These are phyloP conservation scores for Chelmon rostratus DNA, from an alignment of 2,797 vertebrate genomes.

Conservation along the genomic window DNA sequence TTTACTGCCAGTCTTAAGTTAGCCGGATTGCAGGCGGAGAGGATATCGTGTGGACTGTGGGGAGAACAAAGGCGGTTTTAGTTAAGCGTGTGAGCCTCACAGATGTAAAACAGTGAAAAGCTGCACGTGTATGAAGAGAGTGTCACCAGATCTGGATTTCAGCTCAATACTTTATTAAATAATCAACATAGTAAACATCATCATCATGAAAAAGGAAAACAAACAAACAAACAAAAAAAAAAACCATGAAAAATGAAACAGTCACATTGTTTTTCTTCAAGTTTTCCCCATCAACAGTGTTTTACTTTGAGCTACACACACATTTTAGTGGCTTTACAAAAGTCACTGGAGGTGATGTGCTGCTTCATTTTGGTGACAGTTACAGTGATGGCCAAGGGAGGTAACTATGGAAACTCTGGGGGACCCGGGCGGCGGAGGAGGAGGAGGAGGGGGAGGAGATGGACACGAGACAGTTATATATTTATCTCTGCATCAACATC, in stretches of 20 bases:
- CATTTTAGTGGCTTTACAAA: conserved; percentile 68
- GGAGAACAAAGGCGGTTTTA: conserved; percentile 57
- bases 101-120: conserved; percentile 39
- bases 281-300: conserved; percentile 69
- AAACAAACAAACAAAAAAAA: conserved; percentile 48
- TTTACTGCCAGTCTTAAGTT: conserved; percentile 69
- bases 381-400: conserved; percentile 27
- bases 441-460: not conserved
- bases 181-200: conserved; percentile 74
- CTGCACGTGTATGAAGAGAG: not conserved
- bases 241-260: conserved; percentile 57
- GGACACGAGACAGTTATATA: conserved; percentile 19
- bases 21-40: conserved; percentile 33
- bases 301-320: conserved; percentile 40
- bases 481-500: conserved; percentile 36
- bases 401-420: conserved; percentile 57
- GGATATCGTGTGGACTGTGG: conserved; percentile 34
- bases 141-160: conserved; percentile 30
- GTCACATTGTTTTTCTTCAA: conserved; percentile 77
- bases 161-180: conserved; percentile 86
- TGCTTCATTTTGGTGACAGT: conserved; percentile 40
- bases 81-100: conserved; percentile 37
- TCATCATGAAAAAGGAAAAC: conserved; percentile 69
- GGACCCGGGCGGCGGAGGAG: not conserved
- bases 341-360: conserved; percentile 60